Conservation (phyloP, 2,113 vertebrate genomes). For the Cacatua alba region DNA sequence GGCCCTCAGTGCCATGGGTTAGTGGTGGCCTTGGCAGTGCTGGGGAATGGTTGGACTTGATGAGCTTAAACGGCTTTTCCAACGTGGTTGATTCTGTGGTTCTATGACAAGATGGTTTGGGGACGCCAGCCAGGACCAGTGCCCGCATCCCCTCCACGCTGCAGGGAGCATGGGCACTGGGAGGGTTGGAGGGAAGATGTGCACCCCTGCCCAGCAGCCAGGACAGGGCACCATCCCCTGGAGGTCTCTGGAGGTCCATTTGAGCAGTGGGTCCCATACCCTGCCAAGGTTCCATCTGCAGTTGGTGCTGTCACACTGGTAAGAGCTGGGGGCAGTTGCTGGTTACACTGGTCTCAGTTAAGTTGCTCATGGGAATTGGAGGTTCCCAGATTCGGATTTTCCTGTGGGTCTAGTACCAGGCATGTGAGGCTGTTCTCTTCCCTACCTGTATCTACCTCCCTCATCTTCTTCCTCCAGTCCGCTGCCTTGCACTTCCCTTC, state of each 20-base stretch:
- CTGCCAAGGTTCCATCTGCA: neutral
- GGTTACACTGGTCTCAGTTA: neutral
- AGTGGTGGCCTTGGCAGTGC: neutral
- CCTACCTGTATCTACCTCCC: neutral
- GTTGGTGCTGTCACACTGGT: rapidly evolving
- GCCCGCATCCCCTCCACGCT: rapidly evolving
- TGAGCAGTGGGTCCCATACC: rapidly evolving
- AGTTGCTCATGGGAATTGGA: neutral
- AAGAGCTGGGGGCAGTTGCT: neutral
- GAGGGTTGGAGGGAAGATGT: neutral
- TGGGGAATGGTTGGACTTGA: neutral
- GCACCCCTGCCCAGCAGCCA: neutral
- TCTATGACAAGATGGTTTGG: neutral
- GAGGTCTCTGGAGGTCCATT: neutral
- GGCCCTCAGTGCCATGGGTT: too few relatives aligned
- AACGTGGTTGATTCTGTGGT: neutral
- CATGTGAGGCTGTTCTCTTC: neutral
- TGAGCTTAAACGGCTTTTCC: neutral
- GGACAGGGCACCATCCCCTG: neutral
- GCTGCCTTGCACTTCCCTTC: neutral
- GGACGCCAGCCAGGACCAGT: neutral
- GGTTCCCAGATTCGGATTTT: neutral
- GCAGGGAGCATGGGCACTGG: neutral
- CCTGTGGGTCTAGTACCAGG: neutral
- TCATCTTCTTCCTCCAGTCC: neutral